Base-by-base conservation (phyloP, 2,797 vertebrate species). In the Botia almorhae region DNA sequence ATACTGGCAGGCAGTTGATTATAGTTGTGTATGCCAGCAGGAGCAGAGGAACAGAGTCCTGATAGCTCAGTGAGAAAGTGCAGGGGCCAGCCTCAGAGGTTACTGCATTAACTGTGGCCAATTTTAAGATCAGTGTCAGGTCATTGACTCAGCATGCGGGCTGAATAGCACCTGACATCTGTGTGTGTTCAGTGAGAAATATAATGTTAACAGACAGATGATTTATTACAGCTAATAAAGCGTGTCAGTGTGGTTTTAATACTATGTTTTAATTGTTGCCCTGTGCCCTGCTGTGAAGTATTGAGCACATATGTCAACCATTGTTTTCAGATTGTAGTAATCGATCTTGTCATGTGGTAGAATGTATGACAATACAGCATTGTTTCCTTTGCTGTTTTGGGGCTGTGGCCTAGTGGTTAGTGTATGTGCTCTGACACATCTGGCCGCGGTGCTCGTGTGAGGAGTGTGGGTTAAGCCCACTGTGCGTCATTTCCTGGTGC, bases 51-150 rank as follows among this genome's bases (percentile, higher is more conserved):
- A 64, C 21, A n/a, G 69, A n/a, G 56, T 21, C 12, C 51, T 64
- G 76, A 71, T 33, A 13, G 29, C 71, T 17, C 29, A 26, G 51
- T 70, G 65, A 58, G 43, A 46, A 73, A 63, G 63, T 69, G 21
- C 67, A 69, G 69, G 53, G 64, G 70, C 69, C 55, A 33, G 51
- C 48, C 80, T 71, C 70, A 43, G 75, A 81, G 75, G 75, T 84
- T 74, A 70, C 33, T n/a, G 64, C 64, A 74, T 81, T 81, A 81
- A 84, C 78, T 78, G 64, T 69, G 75, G 82, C 69, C 80, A 79
- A 75, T 82, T 79, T 79, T 51, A 70, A 73, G 79, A 63, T 78
- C 61, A 70, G 74, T 77, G 78, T 56, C 67, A 53, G 70, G 83
- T 81, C 74, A 69, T 73, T 74, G 83, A 50, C 70, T 67, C 60